Evolutionary conservation across 2,797 vertebrate species (phyloP).

Genomic region (Ispidina lecontei): DNA sequence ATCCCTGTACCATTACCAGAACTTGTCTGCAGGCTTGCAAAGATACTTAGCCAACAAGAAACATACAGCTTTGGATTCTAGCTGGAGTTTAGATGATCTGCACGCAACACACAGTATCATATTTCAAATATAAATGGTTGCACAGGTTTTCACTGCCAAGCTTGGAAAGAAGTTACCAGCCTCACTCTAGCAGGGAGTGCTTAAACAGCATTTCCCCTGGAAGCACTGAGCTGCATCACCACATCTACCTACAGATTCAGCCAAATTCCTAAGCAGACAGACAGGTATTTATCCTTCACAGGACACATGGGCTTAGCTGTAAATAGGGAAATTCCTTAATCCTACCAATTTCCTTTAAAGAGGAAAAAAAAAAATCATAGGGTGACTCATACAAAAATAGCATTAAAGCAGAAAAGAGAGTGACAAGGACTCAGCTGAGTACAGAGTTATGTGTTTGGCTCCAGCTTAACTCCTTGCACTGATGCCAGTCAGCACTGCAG

Average conservation of each 20-base stretch:
- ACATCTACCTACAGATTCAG: too few species aligned
- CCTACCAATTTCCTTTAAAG: too few species aligned
- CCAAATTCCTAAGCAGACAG: too few species aligned
- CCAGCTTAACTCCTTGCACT: not conserved
- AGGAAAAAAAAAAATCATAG: too few species aligned
- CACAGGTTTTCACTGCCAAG: not conserved
- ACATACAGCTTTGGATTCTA: not conserved
- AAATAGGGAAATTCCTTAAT: too few species aligned
- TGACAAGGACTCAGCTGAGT: not conserved
- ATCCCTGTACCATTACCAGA: not conserved
- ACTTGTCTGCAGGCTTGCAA: not conserved
- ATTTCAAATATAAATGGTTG: not conserved
- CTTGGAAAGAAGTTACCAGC: not conserved
- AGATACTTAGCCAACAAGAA: not conserved
- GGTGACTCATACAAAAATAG: too few species aligned
- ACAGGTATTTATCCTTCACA: too few species aligned
- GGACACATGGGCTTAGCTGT: too few species aligned
- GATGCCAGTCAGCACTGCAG: not conserved
- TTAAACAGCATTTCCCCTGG: too few species aligned
- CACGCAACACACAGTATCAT: not conserved
- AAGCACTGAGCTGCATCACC: too few species aligned
- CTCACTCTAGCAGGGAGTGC: too few species aligned
- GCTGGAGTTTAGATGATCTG: not conserved
- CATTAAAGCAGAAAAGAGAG: too few species aligned
- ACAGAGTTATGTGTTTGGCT: not conserved